Base-by-base conservation (phyloP, 2,113 vertebrate species). In the Miniopterus natalensis region DNA sequence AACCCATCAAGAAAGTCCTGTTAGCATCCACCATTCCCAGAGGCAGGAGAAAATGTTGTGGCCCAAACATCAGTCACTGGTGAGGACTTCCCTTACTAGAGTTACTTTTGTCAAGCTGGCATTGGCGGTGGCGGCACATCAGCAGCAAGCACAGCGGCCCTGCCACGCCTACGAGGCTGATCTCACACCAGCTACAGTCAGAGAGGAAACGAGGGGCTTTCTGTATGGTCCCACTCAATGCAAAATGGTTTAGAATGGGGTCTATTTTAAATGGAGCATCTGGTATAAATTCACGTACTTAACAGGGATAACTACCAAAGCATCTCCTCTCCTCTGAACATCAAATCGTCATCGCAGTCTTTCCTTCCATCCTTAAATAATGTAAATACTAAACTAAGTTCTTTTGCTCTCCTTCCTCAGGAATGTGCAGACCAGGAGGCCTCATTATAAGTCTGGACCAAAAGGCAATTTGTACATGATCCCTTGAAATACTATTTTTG, bases 261-360 rank as follows among this genome's bases (percentile, higher is more conserved):
- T 17, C 81, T 83, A 59, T 53, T 84, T 90, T 68, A 84, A 86
- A 92, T 59, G 77, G 74, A 40, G 49, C 96, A 92, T 92, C 93
- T 97, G 95, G 87, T 94, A 92, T 92, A 90, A 83, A 94, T 96
- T 81, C 61, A n/a, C 40, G 29, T 55, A 51, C 91, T 80, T 45
- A 88, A 68, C 90, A 87, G 83, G 47, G 65, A 84, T 90, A 97
- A 94, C 70, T 90, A 84, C 63, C 81, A 86, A 90, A 80, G 79
- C 40, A 68, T 71, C 88, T 93, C 70, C 70, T 18, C 53, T 91
- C 74, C 59, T 74, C 71, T 40, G 77, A 95, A 96, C 73, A 85
- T 96, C 96, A 93, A 95, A 97, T 40, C 42, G 0, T 81, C 29
- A 3, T 79, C 12, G 2, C 3, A 81, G 40, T 87, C 74, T 86